These are phyloP conservation scores for Agelaius tricolor DNA, from an alignment of 2,113 vertebrate species.

Conservation along the genomic window DNA sequence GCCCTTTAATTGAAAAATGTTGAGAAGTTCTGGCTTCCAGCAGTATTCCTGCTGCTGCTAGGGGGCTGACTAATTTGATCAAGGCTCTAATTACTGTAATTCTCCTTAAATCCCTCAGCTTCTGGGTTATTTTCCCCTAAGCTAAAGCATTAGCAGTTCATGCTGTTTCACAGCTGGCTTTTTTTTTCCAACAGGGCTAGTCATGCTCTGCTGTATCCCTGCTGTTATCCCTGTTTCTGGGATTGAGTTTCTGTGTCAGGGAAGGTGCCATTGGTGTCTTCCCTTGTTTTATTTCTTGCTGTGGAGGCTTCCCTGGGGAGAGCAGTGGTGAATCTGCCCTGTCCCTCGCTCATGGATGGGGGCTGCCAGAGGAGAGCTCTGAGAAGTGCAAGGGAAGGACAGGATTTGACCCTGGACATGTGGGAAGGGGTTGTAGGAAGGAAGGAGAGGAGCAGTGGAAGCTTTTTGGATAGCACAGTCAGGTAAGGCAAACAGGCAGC, in stretches of 20 bases:
- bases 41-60: conserved; percentile 6
- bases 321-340: background rate
- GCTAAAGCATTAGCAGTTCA: background rate
- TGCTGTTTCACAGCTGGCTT: background rate
- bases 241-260: background rate
- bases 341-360: rapidly evolving
- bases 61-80: conserved; percentile 21
- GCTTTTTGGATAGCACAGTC: background rate
- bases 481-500: background rate
- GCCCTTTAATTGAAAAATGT: background rate
- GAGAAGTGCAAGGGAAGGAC: background rate
- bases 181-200: background rate
- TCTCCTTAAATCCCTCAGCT: conserved; percentile 29
- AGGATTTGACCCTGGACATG: rapidly evolving
- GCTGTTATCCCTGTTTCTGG: background rate
- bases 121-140: background rate
- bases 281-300: background rate
- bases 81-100: conserved; percentile 43
- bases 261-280: background rate
- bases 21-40: conserved; percentile 15
- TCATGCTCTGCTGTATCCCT: background rate
- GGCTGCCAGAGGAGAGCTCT: background rate
- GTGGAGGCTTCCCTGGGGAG: background rate
- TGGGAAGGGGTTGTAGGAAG: background rate
- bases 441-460: background rate